Base-by-base conservation (phyloP, 2,797 vertebrate species). In the Galagoides demidoff region DNA sequence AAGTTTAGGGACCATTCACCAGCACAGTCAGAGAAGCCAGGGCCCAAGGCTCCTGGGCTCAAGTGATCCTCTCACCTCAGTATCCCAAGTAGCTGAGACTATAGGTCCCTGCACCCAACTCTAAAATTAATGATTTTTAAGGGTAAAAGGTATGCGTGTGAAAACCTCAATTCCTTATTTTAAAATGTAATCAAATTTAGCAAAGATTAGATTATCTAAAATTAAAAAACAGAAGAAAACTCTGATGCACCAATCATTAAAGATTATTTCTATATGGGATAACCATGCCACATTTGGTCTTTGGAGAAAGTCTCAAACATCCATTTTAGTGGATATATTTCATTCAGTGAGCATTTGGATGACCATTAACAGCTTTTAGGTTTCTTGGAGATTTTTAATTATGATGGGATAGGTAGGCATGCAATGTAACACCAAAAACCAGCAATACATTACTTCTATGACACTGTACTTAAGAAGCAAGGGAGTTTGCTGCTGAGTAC, bases 361-460 rank as follows among this genome's bases (percentile, higher is more conserved):
- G 9, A 37, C 74, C 63, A 11, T 89, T 96, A 96, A 66, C 13
- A 71, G 49, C 73, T 90, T 89, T 96, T 97, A 97, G 87, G 82
- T 63, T 71, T 96, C 87, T 88, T 37, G 16, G 85, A 95, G 66
- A 90, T 92, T 97, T 98, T 95, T 92, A 93, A 97, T 95, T 97
- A 97, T 92, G 95, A 94, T 94, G 97, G 77, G n/a, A 92, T 82
- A 59, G 59, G 81, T 92, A 96, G 89, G 73, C 63, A 92, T 86
- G 95, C 97, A 96, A 92, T 61, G 0, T 90, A 93, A 92, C 74
- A 88, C 96, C 77, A 13, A 92, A 87, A 95, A 79, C 79, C 96
- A 98, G 96, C 94, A 94, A 98, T 98, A 97, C 96, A 96, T 98
- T 98, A 97, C 96, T 96, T 96, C 93, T 97, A 97, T 97, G 98